Base-by-base conservation (phyloP, 2,888 invertebrate species). In the Eupeodes latifasciatus region DNA sequence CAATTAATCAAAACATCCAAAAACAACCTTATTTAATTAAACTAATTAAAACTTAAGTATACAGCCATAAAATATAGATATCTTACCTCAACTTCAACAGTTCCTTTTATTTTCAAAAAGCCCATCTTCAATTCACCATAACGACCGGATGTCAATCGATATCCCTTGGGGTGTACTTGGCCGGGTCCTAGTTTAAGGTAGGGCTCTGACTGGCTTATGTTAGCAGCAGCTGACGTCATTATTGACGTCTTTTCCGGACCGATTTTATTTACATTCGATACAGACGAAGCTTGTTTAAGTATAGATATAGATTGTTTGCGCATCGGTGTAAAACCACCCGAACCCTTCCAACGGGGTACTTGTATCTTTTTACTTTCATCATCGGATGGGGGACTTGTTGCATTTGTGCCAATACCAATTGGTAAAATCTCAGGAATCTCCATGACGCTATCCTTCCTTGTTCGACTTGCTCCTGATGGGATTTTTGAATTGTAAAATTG, bases 21-120 rank as follows among this genome's bases (percentile, higher is more conserved):
- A 59, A 59, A 12, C 2, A 47, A 11, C 10, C 47, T 11, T 4
- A 34, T 3, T 5, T 27, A 57, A 34, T 10, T 40, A 71, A 51
- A 51, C 49, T 49, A 61, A 44, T 47, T 11, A 5, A 47, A 61
- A 40, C 44, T 5, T 51, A 0, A 19, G 19, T 55, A 19, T 4
- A 9, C 1, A 55, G 3, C 19, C 9, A 19, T 55, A 9, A 6
- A 2, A 64, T 5, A 9, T n/a, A 4, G 5, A 44, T 10, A 11
- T 12, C 91, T 92, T 59, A 95, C 95, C 94, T 98, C 98, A 36
- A 98, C 97, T 93, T 98, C 98, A 85, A 98, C 95, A 91, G 97
- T 97, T 91, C 98, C 98, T 94, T 98, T 98, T 92, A 97, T 96
- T 95, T 98, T 97, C 91, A 97, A 95, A 91, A 98, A 96, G 85